These are phyloP conservation scores for Dryomyza anilis DNA, from an alignment of 2,888 invertebrate species.

Conservation along the genomic window DNA sequence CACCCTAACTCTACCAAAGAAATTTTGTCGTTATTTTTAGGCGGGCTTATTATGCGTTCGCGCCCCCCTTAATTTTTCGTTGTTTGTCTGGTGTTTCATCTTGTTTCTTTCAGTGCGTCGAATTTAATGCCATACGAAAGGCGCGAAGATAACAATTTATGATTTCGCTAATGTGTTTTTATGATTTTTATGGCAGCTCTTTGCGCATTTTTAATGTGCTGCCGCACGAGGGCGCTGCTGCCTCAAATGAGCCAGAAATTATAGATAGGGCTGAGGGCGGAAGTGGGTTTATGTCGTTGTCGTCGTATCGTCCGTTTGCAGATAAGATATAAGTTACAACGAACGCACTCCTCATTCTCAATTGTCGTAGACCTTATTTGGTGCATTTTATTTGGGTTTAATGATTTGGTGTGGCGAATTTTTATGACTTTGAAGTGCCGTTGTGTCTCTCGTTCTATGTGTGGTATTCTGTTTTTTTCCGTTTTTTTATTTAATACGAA, in stretches of 20 bases:
- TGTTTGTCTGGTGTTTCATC: neutral
- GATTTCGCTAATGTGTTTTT: constrained; percentile 45
- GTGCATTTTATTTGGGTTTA: constrained; percentile 26
- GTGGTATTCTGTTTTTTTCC: neutral
- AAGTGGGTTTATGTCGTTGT: neutral
- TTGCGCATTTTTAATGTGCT: constrained; percentile 30
- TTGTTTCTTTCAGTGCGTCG: neutral
- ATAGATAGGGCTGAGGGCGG: neutral
- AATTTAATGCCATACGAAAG: constrained; percentile 11
- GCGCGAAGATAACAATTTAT: constrained; percentile 45
- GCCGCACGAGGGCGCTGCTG: neutral
- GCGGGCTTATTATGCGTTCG: neutral
- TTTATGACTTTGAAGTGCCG: constrained; percentile 33
- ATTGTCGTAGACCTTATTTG: constrained; percentile 22
- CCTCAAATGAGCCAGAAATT: constrained; percentile 20
- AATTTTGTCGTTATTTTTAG: too few species aligned
- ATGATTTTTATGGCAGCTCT: constrained; percentile 39
- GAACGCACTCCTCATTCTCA: constrained; percentile 25
- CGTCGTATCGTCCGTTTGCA: too few species aligned
- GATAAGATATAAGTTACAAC: too few species aligned
- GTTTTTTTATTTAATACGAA: constrained; percentile 27
- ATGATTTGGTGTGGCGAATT: constrained; percentile 42
- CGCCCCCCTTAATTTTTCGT: neutral
- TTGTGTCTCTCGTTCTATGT: constrained; percentile 4
- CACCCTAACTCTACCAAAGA: too few species aligned